phyloP scores from a whole-genome alignment of 2,797 vertebrate species.

The Pteropus rufus region DNA sequence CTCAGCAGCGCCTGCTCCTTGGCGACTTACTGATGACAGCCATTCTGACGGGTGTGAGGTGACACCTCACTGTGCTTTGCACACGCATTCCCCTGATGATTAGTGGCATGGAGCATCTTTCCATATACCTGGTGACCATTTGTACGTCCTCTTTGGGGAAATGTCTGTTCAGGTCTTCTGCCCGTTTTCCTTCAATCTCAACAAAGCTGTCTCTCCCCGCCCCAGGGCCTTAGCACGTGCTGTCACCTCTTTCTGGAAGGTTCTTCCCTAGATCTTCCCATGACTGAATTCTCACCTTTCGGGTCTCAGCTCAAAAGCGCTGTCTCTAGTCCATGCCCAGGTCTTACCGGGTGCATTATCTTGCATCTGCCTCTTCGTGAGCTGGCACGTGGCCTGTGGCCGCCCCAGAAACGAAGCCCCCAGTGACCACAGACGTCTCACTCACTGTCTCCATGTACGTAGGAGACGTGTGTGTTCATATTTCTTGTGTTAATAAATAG shows the following conservation, averaged over 20 bases:
- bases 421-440: rapidly evolving
- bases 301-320: neutral
- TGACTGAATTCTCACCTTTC: neutral
- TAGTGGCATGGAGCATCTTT: rapidly evolving
- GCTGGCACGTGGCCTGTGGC: rapidly evolving
- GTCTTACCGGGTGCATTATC: rapidly evolving
- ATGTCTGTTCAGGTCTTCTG: neutral
- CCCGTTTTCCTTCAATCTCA: neutral
- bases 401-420: too few relatives aligned
- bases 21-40: too few relatives aligned
- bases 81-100: neutral
- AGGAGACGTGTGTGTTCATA: rapidly evolving
- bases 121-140: rapidly evolving
- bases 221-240: rapidly evolving
- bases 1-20: too few relatives aligned
- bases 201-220: neutral
- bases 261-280: neutral
- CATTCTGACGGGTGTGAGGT: neutral
- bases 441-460: rapidly evolving
- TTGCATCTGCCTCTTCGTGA: rapidly evolving
- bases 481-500: neutral
- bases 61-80: rapidly evolving
- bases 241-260: neutral
- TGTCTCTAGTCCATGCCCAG: rapidly evolving
- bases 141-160: neutral